Percentiles rank a stretch among this genome's conserved stretches.
These are phyloP conservation scores for Coilia nasus DNA, from an alignment of 2,797 vertebrate species.

Conservation along the genomic window DNA sequence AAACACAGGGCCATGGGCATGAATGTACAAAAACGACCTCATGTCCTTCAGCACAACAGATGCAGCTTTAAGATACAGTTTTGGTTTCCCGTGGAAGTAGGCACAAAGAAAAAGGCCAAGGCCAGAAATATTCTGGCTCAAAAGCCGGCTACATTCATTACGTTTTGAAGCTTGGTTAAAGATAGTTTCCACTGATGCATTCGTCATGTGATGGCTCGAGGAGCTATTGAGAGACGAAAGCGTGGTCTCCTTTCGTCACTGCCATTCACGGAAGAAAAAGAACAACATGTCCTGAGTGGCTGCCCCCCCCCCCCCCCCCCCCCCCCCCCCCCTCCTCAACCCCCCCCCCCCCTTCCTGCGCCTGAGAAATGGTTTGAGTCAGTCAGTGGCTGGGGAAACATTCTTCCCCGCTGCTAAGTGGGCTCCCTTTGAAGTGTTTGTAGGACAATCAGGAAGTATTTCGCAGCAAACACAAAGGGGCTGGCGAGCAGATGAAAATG, in stretches of 20 bases:
- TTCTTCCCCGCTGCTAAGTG: conserved; percentile 19
- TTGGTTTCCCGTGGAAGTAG: neutral
- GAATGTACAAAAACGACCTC: neutral
- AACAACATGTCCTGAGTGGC: conserved; percentile 22
- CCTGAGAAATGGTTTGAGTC: conserved; percentile 21
- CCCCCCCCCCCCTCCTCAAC: neutral
- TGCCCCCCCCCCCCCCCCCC: no score
- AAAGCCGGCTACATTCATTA: neutral
- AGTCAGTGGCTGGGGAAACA: conserved; percentile 8
- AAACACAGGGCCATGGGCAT: neutral
- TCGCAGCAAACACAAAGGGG: conserved; percentile 18
- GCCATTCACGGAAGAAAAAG: conserved; percentile 1
- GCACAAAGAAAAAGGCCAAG: neutral
- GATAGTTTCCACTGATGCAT: conserved; percentile 8
- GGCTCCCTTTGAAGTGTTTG: conserved; percentile 14
- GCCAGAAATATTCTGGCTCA: neutral
- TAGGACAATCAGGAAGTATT: neutral
- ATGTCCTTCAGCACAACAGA: neutral
- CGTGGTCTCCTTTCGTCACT: neutral
- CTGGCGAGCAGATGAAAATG: conserved; percentile 13
- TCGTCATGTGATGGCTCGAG: neutral
- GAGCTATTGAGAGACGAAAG: neutral
- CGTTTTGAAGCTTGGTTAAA: neutral
- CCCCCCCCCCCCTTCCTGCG: neutral
- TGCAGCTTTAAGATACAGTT: neutral